Base-by-base conservation (phyloP, 2,113 vertebrate genomes). In the Epinephelus moara region DNA sequence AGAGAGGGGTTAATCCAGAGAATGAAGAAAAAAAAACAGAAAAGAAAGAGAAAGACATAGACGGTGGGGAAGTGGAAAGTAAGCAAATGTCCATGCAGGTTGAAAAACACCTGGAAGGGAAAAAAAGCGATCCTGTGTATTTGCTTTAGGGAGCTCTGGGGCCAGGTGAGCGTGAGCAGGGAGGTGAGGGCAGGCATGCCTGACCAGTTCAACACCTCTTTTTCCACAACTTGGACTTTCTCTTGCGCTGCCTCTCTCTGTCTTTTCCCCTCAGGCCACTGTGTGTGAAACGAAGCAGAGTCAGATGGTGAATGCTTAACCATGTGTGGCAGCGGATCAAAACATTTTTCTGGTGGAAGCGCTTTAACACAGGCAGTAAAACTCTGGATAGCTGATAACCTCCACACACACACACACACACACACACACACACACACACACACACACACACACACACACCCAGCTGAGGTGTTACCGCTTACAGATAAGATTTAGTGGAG, bases 261-360 rank as follows among this genome's bases (percentile, higher is more conserved):
- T 68, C 27, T 64, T 0, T 50, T 18, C 4, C 78, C 87, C 82
- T 80, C 45, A 57, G 85, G 88, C 80, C 1, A 19, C 80, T 64
- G 78, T 70, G 78, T 70, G 85, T 89, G 86, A 87, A 87, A 78
- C 42, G 33, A 80, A 71, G 80, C 84, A 15, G 66, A 79, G 86
- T 92, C 88, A 86, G 91, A 87, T 90, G 88, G 61, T 92, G 88
- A 94, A 93, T 92, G 91, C 91, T 92, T 90, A 88, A 89, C 89
- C 89, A 93, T 87, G 89, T 90, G 86, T 89, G 88, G 88, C 89
- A 83, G 80, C 25, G 55, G 67, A 87, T 88, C 88, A 92, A 89
- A 92, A 93, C 87, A 80, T 80, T 81, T 90, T 90, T 88, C 78
- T 86, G 75, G 52, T 79, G 82, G 64, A 91, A 85, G 71, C 21